phyloP scores from a whole-genome alignment of 2,797 vertebrate genomes.

The Rachycentron canadum region DNA sequence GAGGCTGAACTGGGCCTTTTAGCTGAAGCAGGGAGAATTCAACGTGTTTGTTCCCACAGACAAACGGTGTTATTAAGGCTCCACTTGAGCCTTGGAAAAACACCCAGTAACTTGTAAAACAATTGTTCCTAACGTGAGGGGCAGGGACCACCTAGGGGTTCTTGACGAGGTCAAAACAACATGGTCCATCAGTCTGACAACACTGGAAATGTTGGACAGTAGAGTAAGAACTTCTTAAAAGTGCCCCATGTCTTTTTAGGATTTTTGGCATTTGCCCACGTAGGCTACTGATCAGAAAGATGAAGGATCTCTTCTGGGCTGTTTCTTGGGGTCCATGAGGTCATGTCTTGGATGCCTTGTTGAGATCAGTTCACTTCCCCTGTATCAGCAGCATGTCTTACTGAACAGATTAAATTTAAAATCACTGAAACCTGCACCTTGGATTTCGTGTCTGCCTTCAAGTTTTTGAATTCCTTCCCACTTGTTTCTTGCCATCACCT shows the following conservation, averaged over 20 bases:
- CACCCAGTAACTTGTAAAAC: background rate
- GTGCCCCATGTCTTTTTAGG: background rate
- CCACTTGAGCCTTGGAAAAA: conserved; percentile 15
- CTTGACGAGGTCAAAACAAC: background rate
- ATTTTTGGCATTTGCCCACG: background rate
- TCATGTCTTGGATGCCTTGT: background rate
- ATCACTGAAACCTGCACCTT: background rate
- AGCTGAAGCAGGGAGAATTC: conserved; percentile 29
- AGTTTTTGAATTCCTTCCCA: background rate
- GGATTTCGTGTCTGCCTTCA: background rate
- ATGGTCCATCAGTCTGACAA: background rate
- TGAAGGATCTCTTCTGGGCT: no score
- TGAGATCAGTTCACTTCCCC: background rate
- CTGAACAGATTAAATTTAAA: background rate
- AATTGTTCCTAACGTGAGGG: background rate
- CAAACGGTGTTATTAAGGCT: conserved; percentile 48
- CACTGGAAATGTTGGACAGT: background rate
- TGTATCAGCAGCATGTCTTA: background rate
- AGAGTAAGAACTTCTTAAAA: background rate
- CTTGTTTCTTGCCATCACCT: background rate
- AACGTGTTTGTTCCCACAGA: conserved; percentile 39
- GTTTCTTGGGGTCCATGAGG: background rate
- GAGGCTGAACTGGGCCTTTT: conserved; percentile 54
- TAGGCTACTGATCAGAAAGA: no score
- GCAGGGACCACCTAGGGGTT: background rate